These are phyloP conservation scores for Microplitis mediator DNA, from an alignment of 1,140 invertebrate genomes.

Conservation along the genomic window DNA sequence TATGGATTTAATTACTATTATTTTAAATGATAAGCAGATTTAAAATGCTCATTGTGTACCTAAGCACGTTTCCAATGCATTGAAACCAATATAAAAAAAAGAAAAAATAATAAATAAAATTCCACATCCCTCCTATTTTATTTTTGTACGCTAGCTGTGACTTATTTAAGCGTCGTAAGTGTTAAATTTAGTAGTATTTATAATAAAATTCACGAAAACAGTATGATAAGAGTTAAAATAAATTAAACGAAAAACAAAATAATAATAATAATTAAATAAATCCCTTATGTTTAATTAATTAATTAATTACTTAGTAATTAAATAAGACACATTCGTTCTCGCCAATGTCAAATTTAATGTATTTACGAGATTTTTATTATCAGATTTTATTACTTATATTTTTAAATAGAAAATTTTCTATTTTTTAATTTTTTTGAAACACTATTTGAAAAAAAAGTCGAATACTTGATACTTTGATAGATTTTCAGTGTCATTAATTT, in stretches of 20 bases:
- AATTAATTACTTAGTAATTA: constrained; percentile 16
- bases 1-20: background rate
- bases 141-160: constrained; percentile 28
- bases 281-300: constrained; percentile 2
- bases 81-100: background rate
- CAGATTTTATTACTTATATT: background rate
- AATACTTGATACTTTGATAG: no score
- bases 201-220: background rate
- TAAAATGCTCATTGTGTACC: constrained; percentile 28
- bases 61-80: constrained; percentile 28
- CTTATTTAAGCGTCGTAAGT: background rate
- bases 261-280: constrained; percentile 5
- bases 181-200: background rate
- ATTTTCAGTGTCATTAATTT: no score
- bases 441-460: no score
- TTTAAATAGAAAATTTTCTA: background rate
- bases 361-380: no score
- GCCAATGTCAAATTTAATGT: background rate
- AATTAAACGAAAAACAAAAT: background rate
- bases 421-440: no score
- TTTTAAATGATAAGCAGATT: no score
- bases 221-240: background rate
- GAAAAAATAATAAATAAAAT: background rate
- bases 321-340: constrained; percentile 23
- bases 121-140: background rate